These are phyloP conservation scores for Formicarius rufipectus DNA, from an alignment of 2,113 vertebrate species.

Conservation along the genomic window DNA sequence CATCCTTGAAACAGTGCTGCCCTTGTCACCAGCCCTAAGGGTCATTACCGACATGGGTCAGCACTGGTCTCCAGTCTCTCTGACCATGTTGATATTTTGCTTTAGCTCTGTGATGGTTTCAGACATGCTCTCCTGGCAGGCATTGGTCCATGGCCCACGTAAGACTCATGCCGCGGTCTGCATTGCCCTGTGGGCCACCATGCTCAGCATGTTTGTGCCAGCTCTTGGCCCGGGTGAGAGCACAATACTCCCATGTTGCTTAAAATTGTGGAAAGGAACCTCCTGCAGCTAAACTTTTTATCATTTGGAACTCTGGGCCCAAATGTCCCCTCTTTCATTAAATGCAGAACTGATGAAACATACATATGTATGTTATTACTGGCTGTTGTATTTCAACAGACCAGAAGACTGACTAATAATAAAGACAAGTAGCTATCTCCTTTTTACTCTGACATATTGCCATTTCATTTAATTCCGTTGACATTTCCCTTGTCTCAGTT, in stretches of 20 bases:
- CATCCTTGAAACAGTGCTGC: neutral
- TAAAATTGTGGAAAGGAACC: neutral
- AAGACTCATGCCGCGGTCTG: neutral
- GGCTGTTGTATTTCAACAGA: neutral
- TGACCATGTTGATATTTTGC: neutral
- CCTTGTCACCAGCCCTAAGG: neutral
- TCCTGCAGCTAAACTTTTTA: neutral
- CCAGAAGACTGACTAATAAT: neutral
- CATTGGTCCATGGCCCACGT: neutral
- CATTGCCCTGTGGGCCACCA: neutral
- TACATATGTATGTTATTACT: neutral
- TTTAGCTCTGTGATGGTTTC: neutral
- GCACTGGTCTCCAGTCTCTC: neutral
- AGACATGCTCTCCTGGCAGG: fast-evolving
- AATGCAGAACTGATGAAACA: neutral
- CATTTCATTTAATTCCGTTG: neutral
- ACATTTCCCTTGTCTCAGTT: neutral
- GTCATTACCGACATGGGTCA: neutral
- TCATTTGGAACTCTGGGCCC: neutral
- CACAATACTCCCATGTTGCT: fast-evolving
- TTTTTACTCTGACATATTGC: neutral
- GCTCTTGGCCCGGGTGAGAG: neutral
- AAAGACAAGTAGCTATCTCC: neutral
- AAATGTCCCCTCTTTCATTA: neutral
- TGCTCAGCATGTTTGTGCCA: fast-evolving